These are phyloP conservation scores for Drosophila arawakana DNA, from an alignment of 1,140 invertebrate genomes.

Conservation along the genomic window DNA sequence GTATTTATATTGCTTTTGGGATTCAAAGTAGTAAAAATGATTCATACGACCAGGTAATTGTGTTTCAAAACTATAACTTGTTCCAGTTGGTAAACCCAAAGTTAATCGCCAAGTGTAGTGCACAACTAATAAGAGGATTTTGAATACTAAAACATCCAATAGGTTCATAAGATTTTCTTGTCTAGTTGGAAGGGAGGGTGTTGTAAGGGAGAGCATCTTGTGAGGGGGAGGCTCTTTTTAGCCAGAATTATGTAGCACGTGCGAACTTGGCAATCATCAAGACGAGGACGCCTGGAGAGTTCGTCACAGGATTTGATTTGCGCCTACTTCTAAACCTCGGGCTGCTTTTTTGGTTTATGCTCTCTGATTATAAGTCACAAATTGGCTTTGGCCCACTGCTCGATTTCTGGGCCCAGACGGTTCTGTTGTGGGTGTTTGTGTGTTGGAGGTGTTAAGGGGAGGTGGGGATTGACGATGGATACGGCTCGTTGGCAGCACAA, in stretches of 20 bases:
- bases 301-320: conserved; percentile 57
- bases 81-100: too few species aligned
- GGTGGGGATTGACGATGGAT: background rate
- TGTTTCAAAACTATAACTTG: too few species aligned
- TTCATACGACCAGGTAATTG: too few species aligned
- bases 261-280: conserved; percentile 36
- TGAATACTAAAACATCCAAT: too few species aligned
- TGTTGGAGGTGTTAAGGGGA: background rate
- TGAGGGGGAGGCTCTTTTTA: background rate
- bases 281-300: conserved; percentile 32
- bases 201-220: background rate
- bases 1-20: too few species aligned
- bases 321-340: conserved; percentile 18
- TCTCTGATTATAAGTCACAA: conserved; percentile 54
- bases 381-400: conserved; percentile 34
- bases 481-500: conserved; percentile 38
- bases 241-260: conserved; percentile 48
- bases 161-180: background rate
- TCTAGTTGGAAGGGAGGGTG: conserved; percentile 1
- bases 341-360: conserved; percentile 29
- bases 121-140: too few species aligned
- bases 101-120: too few species aligned
- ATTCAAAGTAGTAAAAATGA: too few species aligned
- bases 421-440: background rate
- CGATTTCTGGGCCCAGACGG: background rate